Percentiles rank a stretch among this genome's conserved stretches.
Evolutionary conservation across 2,113 vertebrate genomes (phyloP).

Genomic region (Ia io): DNA sequence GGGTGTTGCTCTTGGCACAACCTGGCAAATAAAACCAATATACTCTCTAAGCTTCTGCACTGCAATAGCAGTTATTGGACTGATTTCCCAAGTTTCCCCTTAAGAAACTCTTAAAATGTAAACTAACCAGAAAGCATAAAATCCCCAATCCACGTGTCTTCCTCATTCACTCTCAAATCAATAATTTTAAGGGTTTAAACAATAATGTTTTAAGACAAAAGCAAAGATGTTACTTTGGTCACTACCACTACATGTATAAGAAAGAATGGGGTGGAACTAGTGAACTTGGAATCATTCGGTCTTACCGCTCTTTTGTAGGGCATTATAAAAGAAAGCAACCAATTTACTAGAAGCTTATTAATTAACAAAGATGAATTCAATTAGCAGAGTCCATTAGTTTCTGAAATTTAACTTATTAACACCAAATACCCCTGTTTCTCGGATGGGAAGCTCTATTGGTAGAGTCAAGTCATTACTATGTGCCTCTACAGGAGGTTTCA

Average conservation of each 20-base stretch:
- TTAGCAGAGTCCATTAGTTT: slow-evolving; percentile 77
- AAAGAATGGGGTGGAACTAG: slow-evolving; percentile 39
- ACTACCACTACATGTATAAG: neutral
- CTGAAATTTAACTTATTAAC: slow-evolving; percentile 78
- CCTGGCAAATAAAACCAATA: slow-evolving; percentile 45
- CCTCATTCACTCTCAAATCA: slow-evolving; percentile 22
- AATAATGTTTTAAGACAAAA: slow-evolving; percentile 53
- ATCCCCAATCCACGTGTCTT: neutral
- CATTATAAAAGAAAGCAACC: slow-evolving; percentile 65
- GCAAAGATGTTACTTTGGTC: slow-evolving; percentile 19
- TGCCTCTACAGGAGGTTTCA: slow-evolving; percentile 73
- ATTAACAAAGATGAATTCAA: slow-evolving; percentile 80
- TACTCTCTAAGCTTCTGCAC: neutral
- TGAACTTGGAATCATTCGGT: slow-evolving; percentile 58
- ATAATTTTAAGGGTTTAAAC: slow-evolving; percentile 46
- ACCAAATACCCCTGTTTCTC: slow-evolving; percentile 67
- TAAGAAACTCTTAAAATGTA: slow-evolving; percentile 59
- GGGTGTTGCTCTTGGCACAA: neutral
- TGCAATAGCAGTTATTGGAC: neutral
- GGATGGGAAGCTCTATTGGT: slow-evolving; percentile 67
- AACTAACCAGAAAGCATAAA: slow-evolving; percentile 47
- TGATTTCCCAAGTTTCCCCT: slow-evolving; percentile 71
- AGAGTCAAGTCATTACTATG: slow-evolving; percentile 70
- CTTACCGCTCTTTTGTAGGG: slow-evolving; percentile 59
- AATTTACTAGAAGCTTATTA: slow-evolving; percentile 75